Conservation (phyloP, 2,113 vertebrate genomes). For the Raja brachyura region DNA sequence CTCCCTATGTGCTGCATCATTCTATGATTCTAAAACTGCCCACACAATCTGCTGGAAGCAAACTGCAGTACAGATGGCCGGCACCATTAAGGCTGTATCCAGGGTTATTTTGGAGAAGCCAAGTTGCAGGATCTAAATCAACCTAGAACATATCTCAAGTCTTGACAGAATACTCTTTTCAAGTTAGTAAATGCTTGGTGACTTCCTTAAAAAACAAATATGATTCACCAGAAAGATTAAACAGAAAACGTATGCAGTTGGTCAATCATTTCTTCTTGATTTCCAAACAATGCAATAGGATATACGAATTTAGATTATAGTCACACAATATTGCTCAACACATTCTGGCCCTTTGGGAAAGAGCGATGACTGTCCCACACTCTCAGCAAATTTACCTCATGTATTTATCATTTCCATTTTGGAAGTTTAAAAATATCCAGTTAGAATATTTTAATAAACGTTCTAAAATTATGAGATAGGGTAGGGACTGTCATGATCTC, state of each 20-base stretch:
- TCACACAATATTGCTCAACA: neutral
- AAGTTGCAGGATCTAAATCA: neutral
- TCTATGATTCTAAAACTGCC: neutral
- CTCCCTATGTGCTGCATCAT: too few species aligned
- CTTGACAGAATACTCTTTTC: neutral
- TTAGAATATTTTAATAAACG: too few species aligned
- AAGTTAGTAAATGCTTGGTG: neutral
- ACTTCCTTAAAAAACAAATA: neutral
- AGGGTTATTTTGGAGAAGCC: neutral
- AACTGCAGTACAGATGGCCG: neutral
- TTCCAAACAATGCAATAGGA: neutral
- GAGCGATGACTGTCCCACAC: neutral
- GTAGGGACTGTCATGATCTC: too few species aligned
- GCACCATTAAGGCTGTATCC: neutral
- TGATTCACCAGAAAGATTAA: neutral
- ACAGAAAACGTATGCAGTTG: neutral
- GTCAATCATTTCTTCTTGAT: neutral
- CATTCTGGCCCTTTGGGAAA: neutral
- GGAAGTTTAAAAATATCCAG: neutral
- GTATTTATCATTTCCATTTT: neutral
- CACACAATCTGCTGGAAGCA: neutral
- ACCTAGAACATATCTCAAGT: neutral
- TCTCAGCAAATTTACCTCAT: neutral
- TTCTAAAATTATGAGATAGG: too few species aligned
- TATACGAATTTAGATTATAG: neutral